Evolutionary conservation across 1,140 invertebrate genomes (phyloP), one percentile per base, ranked within the genome.

Genomic region (Drosophila sturtevanti): DNA sequence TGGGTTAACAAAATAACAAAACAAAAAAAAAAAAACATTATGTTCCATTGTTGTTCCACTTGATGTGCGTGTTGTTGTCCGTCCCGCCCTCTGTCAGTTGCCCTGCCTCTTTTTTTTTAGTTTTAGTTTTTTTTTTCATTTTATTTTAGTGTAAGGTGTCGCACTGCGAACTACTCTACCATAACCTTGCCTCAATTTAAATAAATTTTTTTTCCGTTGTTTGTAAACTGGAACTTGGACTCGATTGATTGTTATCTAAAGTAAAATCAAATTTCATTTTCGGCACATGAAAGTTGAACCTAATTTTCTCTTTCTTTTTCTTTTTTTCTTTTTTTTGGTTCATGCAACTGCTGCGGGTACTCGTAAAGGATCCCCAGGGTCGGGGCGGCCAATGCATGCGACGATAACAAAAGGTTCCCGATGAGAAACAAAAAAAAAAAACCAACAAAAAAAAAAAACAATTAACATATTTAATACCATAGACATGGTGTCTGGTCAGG

Each of bases 211-310:
- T 68, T 58, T 44, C 51, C 65, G 18, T 60, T 63, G 74, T 64
- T 63, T 60, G 61, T 65, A 77, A 68, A 60, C 22, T 51, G 48
- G 55, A 58, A 44, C 37, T 38, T 41, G 67, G 58, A 71, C 70
- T 68, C 82, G 71, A 89, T 82, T 87, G 82, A 87, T 87, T 89
- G 68, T 89, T 87, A 87, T 87, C 82, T 79, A 55, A 82, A 89
- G 72, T 79, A 63, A 79, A 79, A 87, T 87, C 82, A 89, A 86
- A 87, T 82, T 76, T 60, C 51, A 58, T 51, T 64, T 64, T 69
- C 78, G 75, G 63, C 64, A 85, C 70, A 86, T 86, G 72, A 86
- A 86, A 86, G 81, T 48, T 63, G 67, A 31, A 51, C 24, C 27
- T 37, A 31, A 68, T 55, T 87, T 66, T 48, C 41, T 48, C 41